Conservation (phyloP, 30 jellyfish, hydroid and myxozoan genomes). For the Hydra vulgaris region DNA sequence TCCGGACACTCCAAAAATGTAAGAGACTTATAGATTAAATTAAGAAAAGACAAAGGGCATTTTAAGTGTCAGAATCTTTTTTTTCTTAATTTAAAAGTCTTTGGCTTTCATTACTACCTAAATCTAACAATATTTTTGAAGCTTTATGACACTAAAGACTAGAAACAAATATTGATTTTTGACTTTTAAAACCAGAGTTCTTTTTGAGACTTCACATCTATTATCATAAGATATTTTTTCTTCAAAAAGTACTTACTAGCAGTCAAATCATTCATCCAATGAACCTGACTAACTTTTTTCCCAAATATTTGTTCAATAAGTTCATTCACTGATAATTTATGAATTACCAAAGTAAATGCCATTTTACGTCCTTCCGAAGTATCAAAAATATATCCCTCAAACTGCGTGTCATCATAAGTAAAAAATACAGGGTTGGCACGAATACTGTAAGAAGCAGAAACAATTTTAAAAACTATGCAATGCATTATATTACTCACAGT, state of each 20-base stretch:
- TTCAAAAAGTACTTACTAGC: slow-evolving; percentile 66
- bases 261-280: slow-evolving; percentile 55
- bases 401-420: slow-evolving; percentile 40
- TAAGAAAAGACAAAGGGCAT: too few species aligned
- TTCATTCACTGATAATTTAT: slow-evolving; percentile 42
- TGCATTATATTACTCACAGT: background rate
- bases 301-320: slow-evolving; percentile 37
- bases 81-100: too few species aligned
- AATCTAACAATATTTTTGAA: too few species aligned
- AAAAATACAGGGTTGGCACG: slow-evolving; percentile 57
- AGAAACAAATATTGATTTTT: too few species aligned
- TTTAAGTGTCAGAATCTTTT: too few species aligned
- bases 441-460: slow-evolving; percentile 12
- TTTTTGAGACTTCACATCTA: background rate
- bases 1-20: too few species aligned
- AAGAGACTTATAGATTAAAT: too few species aligned
- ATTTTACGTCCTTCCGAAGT: slow-evolving; percentile 9
- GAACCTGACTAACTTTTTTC: slow-evolving; percentile 22
- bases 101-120: too few species aligned
- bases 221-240: too few species aligned
- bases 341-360: slow-evolving; percentile 50
- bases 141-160: too few species aligned
- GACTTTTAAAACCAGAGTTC: background rate
- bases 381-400: slow-evolving; percentile 56
- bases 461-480: background rate